Percentiles rank a stretch among this genome's conserved stretches.
Evolutionary conservation across 2,113 vertebrate genomes (phyloP).

Genomic region (Pavo muticus): DNA sequence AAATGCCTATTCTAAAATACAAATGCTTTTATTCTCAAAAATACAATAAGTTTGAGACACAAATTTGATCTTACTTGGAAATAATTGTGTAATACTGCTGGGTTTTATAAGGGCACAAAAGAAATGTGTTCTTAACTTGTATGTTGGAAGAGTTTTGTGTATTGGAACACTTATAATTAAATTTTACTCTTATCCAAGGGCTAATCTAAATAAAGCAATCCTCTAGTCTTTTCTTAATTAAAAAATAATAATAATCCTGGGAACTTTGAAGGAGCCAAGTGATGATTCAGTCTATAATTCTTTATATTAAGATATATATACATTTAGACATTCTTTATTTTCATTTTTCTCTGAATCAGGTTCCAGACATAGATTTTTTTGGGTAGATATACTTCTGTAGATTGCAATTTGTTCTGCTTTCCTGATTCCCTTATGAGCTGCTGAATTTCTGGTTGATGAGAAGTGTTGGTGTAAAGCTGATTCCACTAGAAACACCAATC

Average conservation of each 20-base stretch:
- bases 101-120: not conserved
- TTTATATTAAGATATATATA: not conserved
- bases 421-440: not conserved
- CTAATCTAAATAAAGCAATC: not conserved
- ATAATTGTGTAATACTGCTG: not conserved
- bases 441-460: not conserved
- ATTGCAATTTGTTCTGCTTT: not conserved
- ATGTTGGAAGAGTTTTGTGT: not conserved
- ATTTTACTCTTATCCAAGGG: not conserved
- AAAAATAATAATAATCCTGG: not conserved
- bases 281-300: not conserved
- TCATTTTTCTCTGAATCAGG: not conserved
- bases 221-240: not conserved
- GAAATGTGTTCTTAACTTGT: not conserved
- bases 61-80: not conserved
- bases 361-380: not conserved
- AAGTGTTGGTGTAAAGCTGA: rapidly evolving
- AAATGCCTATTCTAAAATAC: not conserved
- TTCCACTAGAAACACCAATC: not conserved
- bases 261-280: not conserved
- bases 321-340: not conserved
- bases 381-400: not conserved
- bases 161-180: not conserved
- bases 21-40: not conserved
- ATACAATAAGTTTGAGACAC: not conserved